Conservation (phyloP, 2,797 vertebrate species). For the Silurus lanzhouensis region DNA sequence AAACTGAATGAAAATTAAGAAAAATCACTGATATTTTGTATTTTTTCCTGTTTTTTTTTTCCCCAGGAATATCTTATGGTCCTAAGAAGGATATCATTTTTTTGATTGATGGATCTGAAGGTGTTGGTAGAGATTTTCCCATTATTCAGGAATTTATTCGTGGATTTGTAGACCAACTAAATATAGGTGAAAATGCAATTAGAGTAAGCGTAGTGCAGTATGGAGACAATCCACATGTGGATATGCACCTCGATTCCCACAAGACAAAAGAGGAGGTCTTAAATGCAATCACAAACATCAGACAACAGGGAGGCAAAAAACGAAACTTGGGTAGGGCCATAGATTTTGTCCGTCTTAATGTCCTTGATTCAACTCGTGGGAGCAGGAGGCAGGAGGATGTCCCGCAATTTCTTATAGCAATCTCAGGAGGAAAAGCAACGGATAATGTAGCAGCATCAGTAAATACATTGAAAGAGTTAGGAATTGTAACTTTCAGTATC, state of each 20-base stretch:
- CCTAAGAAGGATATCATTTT: conserved; percentile 90
- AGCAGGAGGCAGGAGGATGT: conserved; percentile 75
- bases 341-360: conserved; percentile 77
- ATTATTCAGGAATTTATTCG: conserved; percentile 85
- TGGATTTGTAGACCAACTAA: conserved; percentile 82
- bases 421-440: conserved; percentile 73
- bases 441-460: conserved; percentile 71
- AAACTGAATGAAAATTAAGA: too few species aligned
- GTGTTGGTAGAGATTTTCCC: conserved; percentile 81
- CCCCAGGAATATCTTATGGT: conserved; percentile 67
- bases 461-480: conserved; percentile 68
- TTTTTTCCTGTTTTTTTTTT: conserved; percentile 12
- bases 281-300: conserved; percentile 72
- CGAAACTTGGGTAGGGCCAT: conserved; percentile 88
- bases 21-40: not conserved
- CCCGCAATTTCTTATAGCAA: conserved; percentile 77
- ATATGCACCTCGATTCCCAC: conserved; percentile 86
- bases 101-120: conserved; percentile 89
- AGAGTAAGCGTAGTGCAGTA: conserved; percentile 86
- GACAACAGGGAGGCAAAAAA: conserved; percentile 77
- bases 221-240: conserved; percentile 76
- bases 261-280: conserved; percentile 82
- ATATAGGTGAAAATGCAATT: conserved; percentile 84
- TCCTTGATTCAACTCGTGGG: conserved; percentile 74
- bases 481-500: conserved; percentile 74